phyloP scores from a whole-genome alignment of 2,888 invertebrate species.

The Diplazon laetatorius region DNA sequence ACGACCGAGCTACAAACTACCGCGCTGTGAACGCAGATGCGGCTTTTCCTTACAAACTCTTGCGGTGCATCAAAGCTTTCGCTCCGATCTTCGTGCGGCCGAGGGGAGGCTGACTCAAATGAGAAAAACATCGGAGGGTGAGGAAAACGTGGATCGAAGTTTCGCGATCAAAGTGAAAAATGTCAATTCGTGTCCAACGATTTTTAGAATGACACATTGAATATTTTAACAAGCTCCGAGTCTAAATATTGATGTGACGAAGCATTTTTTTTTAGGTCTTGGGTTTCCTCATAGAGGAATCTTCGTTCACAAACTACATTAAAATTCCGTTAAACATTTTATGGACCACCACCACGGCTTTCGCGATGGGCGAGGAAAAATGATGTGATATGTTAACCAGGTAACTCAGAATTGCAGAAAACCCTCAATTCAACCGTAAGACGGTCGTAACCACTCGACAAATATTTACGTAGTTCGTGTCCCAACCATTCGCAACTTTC shows the following conservation, averaged over 20 bases:
- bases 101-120: constrained; percentile 6
- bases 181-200: no score
- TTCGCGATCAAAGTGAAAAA: no score
- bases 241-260: no score
- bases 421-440: background rate
- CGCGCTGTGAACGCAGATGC: constrained; percentile 28
- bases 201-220: no score
- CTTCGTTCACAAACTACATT: no score
- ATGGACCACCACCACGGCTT: no score
- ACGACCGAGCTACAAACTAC: constrained; percentile 16
- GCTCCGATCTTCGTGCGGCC: constrained; percentile 5
- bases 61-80: background rate
- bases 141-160: background rate
- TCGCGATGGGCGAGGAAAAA: background rate
- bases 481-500: constrained; percentile 6
- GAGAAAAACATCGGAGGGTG: constrained; percentile 16
- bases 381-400: background rate
- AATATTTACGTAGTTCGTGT: constrained; percentile 24
- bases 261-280: no score
- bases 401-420: background rate
- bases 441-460: constrained; percentile 1
- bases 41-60: constrained; percentile 32
- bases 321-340: no score
- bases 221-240: no score
- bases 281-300: no score